These are phyloP conservation scores for Merops nubicus DNA, from an alignment of 2,113 vertebrate species.

Conservation along the genomic window DNA sequence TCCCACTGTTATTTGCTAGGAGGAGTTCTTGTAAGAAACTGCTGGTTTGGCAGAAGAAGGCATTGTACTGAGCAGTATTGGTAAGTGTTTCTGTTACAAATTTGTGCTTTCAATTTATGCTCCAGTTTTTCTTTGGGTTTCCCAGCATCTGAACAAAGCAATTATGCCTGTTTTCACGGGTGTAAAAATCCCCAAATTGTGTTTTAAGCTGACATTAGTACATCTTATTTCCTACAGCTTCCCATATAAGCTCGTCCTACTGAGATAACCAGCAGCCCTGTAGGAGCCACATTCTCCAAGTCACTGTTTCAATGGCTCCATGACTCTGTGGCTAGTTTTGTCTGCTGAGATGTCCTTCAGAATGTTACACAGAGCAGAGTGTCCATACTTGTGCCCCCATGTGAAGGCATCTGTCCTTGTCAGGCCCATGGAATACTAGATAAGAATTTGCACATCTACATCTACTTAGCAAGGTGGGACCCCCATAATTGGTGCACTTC, in stretches of 20 bases:
- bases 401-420: background rate
- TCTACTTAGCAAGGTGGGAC: background rate
- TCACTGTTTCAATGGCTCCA: slow-evolving; percentile 59
- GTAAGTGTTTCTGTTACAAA: slow-evolving; percentile 8
- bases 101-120: background rate
- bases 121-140: background rate
- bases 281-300: slow-evolving; percentile 62
- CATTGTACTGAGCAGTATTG: background rate
- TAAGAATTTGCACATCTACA: background rate
- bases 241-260: slow-evolving; percentile 36
- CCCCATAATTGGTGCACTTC: background rate
- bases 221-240: slow-evolving; percentile 44
- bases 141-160: background rate
- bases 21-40: background rate
- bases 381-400: background rate
- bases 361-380: background rate
- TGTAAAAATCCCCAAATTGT: background rate
- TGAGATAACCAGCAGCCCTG: slow-evolving; percentile 56
- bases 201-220: slow-evolving; percentile 25
- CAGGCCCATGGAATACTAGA: background rate
- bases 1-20: background rate
- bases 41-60: background rate
- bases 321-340: background rate
- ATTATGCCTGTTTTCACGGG: background rate
- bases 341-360: background rate